Evolutionary conservation across 1,140 invertebrate genomes (phyloP), one percentile per base, ranked within the genome.

Genomic region (Drosophila setifemur): DNA sequence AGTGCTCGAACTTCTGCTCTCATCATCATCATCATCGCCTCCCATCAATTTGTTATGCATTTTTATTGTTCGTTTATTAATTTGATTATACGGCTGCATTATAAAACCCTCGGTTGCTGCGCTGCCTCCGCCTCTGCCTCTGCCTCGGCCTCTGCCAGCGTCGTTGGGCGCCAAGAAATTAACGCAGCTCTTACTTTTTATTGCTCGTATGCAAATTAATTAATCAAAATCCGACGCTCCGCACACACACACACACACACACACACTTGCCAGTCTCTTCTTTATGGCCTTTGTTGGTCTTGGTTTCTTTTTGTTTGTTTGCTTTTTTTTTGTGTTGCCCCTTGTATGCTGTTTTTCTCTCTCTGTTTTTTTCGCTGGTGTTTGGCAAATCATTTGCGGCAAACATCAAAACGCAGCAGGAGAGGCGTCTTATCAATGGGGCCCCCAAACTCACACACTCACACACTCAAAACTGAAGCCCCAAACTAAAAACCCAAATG

Each of bases 11-110:
- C 44, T 35, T 49, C 61, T 26, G 14, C 23, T 23, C 28, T 49
- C 14, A 42, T 40, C 33, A 35, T 18, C 18, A 39, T 49, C 23
- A 16, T 16, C 39, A 31, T 31, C 43, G 61, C 54, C 42, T 58
- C 71, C 61, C 76, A 71, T 66, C 82, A 87, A 86, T 86, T 86
- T 86, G 76, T 87, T 87, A 86, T 77, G 75, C 82, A 72, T 76
- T 86, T 86, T 86, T 86, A 86, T 86, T 86, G 82, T 86, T 70
- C 81, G 73, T 74, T 78, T 83, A 83, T 83, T 77, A 83, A 83
- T 83, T 83, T 78, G 74, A 83, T 83, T 83, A 83, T 83, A 66
- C 61, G 67, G 66, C 78, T 83, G 81, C 82, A 81, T 86, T 76
- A 72, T 54, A 61, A 83, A 60, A 53, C 49, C 29, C 52, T 33